Evolutionary conservation across 2,888 invertebrate genomes (phyloP).

Genomic region (Reticulitermes lucifugus): DNA sequence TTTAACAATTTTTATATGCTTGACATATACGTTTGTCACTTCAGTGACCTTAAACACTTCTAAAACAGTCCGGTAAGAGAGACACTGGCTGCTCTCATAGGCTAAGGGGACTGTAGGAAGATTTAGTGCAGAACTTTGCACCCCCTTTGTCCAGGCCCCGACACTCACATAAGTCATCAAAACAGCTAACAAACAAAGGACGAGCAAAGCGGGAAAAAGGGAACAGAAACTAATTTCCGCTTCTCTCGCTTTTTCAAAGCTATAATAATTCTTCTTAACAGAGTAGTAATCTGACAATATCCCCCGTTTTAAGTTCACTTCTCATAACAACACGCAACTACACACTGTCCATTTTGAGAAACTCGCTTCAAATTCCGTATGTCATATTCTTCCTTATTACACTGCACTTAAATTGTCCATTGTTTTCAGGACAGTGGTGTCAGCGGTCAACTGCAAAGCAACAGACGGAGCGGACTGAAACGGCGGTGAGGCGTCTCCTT

Average conservation of each 20-base stretch:
- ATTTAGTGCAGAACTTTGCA: neutral
- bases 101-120: neutral
- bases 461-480: too few species aligned
- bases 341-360: neutral
- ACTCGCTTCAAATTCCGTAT: neutral
- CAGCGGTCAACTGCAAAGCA: too few species aligned
- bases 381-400: neutral
- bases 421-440: too few species aligned
- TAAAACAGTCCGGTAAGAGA: neutral
- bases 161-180: constrained; percentile 45
- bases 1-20: too few species aligned
- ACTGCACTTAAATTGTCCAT: neutral
- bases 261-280: constrained; percentile 44
- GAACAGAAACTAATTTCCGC: constrained; percentile 46
- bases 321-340: neutral
- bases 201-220: neutral
- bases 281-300: too few species aligned
- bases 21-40: too few species aligned
- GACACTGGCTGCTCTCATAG: neutral
- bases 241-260: constrained; percentile 44
- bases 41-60: too few species aligned
- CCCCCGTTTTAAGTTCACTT: neutral
- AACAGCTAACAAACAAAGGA: constrained; percentile 35
- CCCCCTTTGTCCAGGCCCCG: neutral
- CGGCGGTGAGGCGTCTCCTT: too few species aligned